phyloP scores from a whole-genome alignment of 2,888 invertebrate genomes.

The Temnothorax ravouxi region DNA sequence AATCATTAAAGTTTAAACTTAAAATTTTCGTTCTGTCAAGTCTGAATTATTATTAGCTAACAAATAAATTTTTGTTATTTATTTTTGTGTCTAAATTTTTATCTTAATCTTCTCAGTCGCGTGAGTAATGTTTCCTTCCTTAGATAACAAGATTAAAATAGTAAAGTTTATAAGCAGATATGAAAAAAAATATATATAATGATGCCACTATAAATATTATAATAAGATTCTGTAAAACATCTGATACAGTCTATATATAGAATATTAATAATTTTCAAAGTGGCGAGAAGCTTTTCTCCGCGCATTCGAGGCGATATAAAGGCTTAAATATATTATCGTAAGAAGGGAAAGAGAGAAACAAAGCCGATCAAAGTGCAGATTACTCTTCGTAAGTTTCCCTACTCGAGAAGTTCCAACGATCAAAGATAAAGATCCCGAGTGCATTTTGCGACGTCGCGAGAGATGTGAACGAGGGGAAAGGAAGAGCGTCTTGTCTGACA shows the following conservation, averaged over 20 bases:
- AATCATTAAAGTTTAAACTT: neutral
- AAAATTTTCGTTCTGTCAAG: neutral
- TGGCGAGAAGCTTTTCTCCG: neutral
- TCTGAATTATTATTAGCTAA: neutral
- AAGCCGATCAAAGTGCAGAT: conserved; percentile 23
- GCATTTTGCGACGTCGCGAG: conserved; percentile 55
- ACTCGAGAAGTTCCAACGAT: conserved; percentile 48
- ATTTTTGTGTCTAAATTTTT: neutral
- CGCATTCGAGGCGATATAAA: conserved; percentile 15
- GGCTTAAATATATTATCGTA: conserved; percentile 22
- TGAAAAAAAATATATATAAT: neutral
- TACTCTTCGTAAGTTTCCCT: conserved; percentile 25
- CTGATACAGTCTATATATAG: neutral
- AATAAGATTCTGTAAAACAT: neutral
- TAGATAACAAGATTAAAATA: neutral
- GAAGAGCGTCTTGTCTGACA: conserved; percentile 68
- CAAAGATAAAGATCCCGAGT: conserved; percentile 55
- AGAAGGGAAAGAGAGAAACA: conserved; percentile 2
- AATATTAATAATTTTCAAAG: conserved; percentile 4
- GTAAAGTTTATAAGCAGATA: neutral
- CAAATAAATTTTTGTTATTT: neutral
- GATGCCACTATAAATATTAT: neutral
- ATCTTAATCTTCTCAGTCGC: neutral
- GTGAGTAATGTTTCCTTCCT: neutral
- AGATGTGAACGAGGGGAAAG: conserved; percentile 64